phyloP scores from a whole-genome alignment of 2,113 vertebrate genomes.

The Archocentrus centrarchus region DNA sequence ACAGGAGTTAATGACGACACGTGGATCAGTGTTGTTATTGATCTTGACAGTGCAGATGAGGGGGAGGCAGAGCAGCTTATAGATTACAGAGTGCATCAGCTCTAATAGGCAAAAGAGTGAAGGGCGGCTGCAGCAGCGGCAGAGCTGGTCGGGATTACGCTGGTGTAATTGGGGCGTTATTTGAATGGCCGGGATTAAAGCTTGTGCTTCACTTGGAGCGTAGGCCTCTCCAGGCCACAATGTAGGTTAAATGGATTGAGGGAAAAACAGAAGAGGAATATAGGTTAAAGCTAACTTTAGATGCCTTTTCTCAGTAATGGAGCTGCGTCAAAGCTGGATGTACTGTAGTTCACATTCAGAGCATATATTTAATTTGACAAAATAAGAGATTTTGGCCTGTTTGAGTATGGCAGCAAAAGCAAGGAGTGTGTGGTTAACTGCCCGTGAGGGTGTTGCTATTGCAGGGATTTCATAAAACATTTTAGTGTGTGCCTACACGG shows the following conservation, averaged over 20 bases:
- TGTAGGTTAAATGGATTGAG: slow-evolving; percentile 64
- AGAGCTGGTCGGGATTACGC: slow-evolving; percentile 53
- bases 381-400: neutral
- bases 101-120: slow-evolving; percentile 1
- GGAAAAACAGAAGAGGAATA: slow-evolving; percentile 15
- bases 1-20: neutral
- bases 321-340: neutral
- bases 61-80: slow-evolving; percentile 34
- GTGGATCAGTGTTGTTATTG: slow-evolving; percentile 41
- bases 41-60: slow-evolving; percentile 13
- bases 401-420: neutral
- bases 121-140: neutral
- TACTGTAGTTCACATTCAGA: neutral
- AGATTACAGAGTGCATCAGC: slow-evolving; percentile 47
- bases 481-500: neutral
- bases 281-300: slow-evolving; percentile 49
- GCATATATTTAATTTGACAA: neutral
- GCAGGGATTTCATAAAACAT: neutral
- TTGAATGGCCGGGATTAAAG: slow-evolving; percentile 54
- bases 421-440: neutral
- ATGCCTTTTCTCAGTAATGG: neutral
- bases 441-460: neutral
- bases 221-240: slow-evolving; percentile 23
- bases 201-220: slow-evolving; percentile 21
- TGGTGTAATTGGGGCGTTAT: slow-evolving; percentile 55